These are phyloP conservation scores for Drosophila picticornis DNA, from an alignment of 2,888 invertebrate genomes.

Conservation along the genomic window DNA sequence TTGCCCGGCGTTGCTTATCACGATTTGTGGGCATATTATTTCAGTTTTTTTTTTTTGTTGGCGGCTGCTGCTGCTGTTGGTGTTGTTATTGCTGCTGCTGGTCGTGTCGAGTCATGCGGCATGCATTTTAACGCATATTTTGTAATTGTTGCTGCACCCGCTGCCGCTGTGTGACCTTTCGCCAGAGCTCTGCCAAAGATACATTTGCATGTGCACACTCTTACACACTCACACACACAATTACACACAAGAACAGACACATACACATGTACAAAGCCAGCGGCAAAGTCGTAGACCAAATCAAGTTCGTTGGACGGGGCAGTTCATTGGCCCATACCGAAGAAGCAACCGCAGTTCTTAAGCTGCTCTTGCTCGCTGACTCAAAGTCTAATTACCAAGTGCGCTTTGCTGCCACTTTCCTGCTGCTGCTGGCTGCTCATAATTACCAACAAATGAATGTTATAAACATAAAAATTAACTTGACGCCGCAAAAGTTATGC, in stretches of 20 bases:
- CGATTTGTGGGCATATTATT: constrained; percentile 80
- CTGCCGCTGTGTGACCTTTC: constrained; percentile 66
- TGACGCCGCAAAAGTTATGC: constrained; percentile 73
- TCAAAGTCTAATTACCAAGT: constrained; percentile 76
- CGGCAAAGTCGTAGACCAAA: constrained; percentile 61
- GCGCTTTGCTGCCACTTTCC: constrained; percentile 48
- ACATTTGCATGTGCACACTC: constrained; percentile 65
- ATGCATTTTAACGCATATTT: constrained; percentile 80
- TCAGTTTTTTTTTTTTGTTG: constrained; percentile 64
- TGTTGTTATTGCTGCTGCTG: constrained; percentile 39
- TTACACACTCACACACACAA: constrained; percentile 25
- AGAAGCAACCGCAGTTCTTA: constrained; percentile 57
- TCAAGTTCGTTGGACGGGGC: constrained; percentile 76
- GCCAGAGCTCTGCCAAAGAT: constrained; percentile 58
- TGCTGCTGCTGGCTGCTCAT: constrained; percentile 50
- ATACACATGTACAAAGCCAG: constrained; percentile 13
- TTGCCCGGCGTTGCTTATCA: constrained; percentile 75
- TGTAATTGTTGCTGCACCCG: constrained; percentile 72
- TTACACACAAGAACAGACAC: constrained; percentile 10
- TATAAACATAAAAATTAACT: constrained; percentile 76
- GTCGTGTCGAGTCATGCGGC: constrained; percentile 76
- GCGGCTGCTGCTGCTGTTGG: constrained; percentile 17
- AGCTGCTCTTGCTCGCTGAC: constrained; percentile 52
- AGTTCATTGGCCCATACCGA: constrained; percentile 72
- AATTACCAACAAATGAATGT: constrained; percentile 78